These are phyloP conservation scores for Metaphire vulgaris DNA, from an alignment of 1,140 invertebrate species.

Conservation along the genomic window DNA sequence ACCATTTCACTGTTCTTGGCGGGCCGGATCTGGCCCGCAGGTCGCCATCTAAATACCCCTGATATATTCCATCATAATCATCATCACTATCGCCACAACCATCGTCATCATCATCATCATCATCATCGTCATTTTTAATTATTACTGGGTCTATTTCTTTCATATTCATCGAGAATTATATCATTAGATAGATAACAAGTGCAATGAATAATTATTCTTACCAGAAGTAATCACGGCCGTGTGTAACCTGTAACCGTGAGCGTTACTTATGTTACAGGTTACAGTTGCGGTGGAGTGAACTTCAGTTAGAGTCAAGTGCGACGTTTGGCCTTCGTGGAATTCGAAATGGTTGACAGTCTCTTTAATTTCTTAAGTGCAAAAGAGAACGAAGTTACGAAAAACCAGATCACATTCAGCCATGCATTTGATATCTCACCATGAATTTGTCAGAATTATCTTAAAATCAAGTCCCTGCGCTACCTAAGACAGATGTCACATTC, in stretches of 20 bases:
- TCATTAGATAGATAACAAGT: too few species aligned
- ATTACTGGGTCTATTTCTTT: too few species aligned
- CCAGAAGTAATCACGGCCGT: background rate
- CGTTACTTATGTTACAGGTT: background rate
- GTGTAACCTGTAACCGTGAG: background rate
- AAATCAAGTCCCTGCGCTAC: background rate
- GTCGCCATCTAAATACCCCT: too few species aligned
- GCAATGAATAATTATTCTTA: too few species aligned
- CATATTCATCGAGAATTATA: too few species aligned
- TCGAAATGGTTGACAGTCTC: background rate
- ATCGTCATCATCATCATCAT: too few species aligned
- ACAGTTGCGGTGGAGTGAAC: background rate
- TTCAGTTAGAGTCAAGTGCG: background rate
- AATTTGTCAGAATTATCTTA: background rate
- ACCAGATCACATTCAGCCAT: background rate
- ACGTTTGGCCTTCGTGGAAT: background rate
- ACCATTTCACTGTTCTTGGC: too few species aligned
- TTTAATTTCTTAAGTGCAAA: background rate
- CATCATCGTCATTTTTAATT: too few species aligned
- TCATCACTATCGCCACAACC: too few species aligned
- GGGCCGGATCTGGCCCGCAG: too few species aligned
- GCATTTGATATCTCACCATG: background rate
- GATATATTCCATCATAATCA: too few species aligned
- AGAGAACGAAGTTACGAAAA: background rate
- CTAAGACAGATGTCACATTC: background rate